These are phyloP conservation scores for Eurytoma adleriae DNA, from an alignment of 2,888 invertebrate genomes.

Conservation along the genomic window DNA sequence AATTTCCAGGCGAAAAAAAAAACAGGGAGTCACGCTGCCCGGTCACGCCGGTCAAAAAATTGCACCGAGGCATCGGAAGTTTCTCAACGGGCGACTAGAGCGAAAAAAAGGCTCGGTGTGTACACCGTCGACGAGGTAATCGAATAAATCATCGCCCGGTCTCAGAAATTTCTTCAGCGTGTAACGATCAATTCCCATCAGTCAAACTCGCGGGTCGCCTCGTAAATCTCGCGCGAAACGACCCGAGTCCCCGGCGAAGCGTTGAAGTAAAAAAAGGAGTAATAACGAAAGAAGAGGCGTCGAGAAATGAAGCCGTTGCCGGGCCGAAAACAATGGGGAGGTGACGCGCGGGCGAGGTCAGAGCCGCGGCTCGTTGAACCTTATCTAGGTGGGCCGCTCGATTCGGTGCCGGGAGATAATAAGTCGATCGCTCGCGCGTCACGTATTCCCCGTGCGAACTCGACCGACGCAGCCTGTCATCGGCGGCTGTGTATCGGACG, in stretches of 20 bases:
- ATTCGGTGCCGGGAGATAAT: neutral
- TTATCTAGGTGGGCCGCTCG: constrained; percentile 12
- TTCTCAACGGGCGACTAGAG: constrained; percentile 2
- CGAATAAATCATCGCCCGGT: constrained; percentile 12
- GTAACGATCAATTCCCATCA: constrained; percentile 46
- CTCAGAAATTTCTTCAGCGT: constrained; percentile 27
- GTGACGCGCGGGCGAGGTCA: neutral
- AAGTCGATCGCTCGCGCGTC: constrained; percentile 2
- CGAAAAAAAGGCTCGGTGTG: neutral
- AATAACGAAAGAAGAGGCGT: constrained; percentile 24
- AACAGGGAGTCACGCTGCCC: neutral
- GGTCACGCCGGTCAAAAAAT: neutral
- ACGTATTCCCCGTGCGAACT: neutral
- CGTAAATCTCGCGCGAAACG: constrained; percentile 43
- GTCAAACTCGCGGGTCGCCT: constrained; percentile 24
- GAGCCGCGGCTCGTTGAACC: neutral
- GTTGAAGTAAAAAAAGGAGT: neutral
- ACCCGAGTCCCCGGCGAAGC: neutral
- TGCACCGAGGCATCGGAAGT: neutral
- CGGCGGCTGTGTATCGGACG: neutral
- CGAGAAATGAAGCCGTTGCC: too few species aligned
- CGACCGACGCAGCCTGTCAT: constrained; percentile 11
- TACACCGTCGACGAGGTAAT: constrained; percentile 11
- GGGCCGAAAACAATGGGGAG: constrained; percentile 26
- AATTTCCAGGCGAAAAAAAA: neutral